Evolutionary conservation across 2,797 vertebrate genomes (phyloP).

Genomic region (Iguana delicatissima): DNA sequence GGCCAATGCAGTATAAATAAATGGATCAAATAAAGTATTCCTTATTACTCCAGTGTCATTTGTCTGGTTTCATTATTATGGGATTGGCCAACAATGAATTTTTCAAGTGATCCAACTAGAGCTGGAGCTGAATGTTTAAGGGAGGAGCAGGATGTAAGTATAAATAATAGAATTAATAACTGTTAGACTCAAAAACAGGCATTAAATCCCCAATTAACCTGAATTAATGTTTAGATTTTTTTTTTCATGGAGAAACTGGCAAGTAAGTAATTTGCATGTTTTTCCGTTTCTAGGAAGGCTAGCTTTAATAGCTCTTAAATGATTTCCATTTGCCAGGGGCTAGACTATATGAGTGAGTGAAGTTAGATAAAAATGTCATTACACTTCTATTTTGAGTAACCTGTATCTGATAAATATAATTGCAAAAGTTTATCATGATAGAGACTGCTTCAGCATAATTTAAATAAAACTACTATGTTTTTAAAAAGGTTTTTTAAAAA

Average conservation of each 20-base stretch:
- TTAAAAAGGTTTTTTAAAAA: slow-evolving; percentile 53
- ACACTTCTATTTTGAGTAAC: slow-evolving; percentile 38
- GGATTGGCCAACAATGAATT: background rate
- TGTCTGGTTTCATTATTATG: no score
- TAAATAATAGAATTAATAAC: slow-evolving; percentile 4
- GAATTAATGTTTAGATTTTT: slow-evolving; percentile 35
- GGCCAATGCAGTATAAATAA: no score
- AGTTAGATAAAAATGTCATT: slow-evolving; percentile 53
- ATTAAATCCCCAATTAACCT: slow-evolving; percentile 2
- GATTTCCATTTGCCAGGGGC: background rate
- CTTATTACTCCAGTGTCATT: no score
- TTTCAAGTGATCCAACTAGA: background rate
- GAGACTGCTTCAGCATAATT: slow-evolving; percentile 65
- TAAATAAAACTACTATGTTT: slow-evolving; percentile 52
- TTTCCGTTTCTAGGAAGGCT: background rate
- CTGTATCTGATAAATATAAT: slow-evolving; percentile 73
- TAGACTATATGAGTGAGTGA: slow-evolving; percentile 27
- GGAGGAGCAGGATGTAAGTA: background rate
- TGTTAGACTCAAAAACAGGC: background rate
- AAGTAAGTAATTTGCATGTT: background rate
- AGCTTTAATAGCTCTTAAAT: slow-evolving; percentile 25
- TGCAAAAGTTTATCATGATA: slow-evolving; percentile 70
- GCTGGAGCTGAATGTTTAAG: background rate
- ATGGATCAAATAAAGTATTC: no score
- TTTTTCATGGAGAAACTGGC: background rate